Percentiles rank a stretch among this genome's conserved stretches.
Evolutionary conservation across 2,888 invertebrate species (phyloP).

Genomic region (Aproaerema taeniolella): DNA sequence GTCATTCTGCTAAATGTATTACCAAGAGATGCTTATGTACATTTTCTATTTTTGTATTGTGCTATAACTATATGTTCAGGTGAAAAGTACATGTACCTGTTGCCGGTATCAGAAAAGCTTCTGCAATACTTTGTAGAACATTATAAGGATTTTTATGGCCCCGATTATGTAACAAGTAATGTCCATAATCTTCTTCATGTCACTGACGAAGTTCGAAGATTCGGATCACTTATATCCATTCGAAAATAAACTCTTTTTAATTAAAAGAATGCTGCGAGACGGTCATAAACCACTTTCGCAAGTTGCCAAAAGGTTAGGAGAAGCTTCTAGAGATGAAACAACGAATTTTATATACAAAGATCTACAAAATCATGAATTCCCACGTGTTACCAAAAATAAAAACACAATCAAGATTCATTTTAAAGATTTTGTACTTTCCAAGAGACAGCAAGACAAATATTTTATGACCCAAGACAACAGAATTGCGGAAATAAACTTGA

Average conservation of each 20-base stretch:
- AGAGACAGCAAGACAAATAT: background rate
- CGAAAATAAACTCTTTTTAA: conserved; percentile 17
- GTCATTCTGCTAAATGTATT: conserved; percentile 18
- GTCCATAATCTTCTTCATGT: conserved; percentile 18
- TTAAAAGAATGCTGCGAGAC: conserved; percentile 16
- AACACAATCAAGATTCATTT: background rate
- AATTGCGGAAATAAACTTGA: background rate
- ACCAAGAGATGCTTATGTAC: conserved; percentile 9
- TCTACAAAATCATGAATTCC: background rate
- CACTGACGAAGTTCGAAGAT: conserved; percentile 7
- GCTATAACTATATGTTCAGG: conserved; percentile 22
- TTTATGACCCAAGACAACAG: background rate
- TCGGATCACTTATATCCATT: conserved; percentile 15
- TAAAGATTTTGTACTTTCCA: background rate
- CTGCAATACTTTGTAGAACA: conserved; percentile 18
- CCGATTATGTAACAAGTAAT: conserved; percentile 18
- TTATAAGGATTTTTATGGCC: conserved; percentile 14
- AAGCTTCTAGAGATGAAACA: background rate
- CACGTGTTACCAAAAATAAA: background rate
- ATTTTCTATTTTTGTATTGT: conserved; percentile 20
- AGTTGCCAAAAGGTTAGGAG: conserved; percentile 7
- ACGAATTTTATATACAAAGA: background rate
- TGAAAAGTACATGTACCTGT: conserved; percentile 11
- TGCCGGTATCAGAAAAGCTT: conserved; percentile 18
- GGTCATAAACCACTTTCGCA: conserved; percentile 11